phyloP scores from a whole-genome alignment of 2,113 vertebrate genomes.

The Sciurus niger region DNA sequence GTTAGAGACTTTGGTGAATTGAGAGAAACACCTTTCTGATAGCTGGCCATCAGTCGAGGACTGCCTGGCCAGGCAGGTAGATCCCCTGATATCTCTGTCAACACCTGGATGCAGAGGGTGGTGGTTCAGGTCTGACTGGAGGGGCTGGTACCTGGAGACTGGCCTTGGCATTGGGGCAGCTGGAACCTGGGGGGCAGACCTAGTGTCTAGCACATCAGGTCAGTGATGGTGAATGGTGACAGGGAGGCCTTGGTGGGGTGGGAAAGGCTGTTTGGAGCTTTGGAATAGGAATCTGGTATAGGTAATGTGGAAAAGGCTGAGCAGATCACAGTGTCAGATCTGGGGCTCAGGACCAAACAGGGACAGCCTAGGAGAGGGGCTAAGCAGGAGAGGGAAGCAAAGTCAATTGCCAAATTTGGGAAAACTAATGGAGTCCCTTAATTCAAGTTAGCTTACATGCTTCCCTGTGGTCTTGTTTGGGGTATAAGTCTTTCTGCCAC shows the following conservation, averaged over 20 bases:
- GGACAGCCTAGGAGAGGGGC: background rate
- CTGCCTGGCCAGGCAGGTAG: background rate
- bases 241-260: background rate
- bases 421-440: background rate
- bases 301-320: background rate
- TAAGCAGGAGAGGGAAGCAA: background rate
- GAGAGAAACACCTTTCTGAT: background rate
- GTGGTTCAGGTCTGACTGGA: background rate
- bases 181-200: background rate
- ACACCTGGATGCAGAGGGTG: background rate
- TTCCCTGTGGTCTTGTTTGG: background rate
- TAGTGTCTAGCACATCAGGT: background rate
- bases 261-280: background rate
- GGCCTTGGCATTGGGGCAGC: background rate
- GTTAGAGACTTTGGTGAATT: background rate
- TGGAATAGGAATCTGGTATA: background rate
- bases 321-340: background rate
- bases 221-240: background rate
- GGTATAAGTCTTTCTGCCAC: background rate
- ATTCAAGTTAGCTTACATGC: background rate
- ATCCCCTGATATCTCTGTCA: background rate
- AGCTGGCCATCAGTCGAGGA: background rate
- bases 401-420: background rate
- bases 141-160: background rate
- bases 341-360: background rate